These are phyloP conservation scores for Aix galericulata DNA, from an alignment of 2,113 vertebrate species.

Conservation along the genomic window DNA sequence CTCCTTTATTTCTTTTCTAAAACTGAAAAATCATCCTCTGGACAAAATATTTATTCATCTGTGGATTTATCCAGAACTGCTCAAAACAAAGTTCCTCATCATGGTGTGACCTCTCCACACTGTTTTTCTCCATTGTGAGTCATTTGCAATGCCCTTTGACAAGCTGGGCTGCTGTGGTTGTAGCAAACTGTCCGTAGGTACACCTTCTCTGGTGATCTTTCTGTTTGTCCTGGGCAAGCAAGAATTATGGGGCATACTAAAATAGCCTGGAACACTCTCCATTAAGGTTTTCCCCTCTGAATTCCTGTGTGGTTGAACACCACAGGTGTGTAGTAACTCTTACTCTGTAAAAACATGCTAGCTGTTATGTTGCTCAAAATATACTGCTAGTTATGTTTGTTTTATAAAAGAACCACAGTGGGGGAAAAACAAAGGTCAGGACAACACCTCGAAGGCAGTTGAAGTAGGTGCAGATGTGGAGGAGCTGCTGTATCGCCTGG, in stretches of 20 bases:
- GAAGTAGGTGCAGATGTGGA: neutral
- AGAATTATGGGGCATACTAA: neutral
- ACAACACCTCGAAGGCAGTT: neutral
- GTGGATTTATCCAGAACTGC: neutral
- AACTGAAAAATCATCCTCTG: neutral
- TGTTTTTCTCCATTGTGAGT: neutral
- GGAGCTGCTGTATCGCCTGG: fast-evolving
- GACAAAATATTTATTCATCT: neutral
- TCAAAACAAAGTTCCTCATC: neutral
- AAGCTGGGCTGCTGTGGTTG: neutral
- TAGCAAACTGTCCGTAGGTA: neutral
- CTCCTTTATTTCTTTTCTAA: neutral
- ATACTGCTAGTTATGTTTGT: neutral
- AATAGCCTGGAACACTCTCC: fast-evolving
- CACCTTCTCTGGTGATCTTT: neutral
- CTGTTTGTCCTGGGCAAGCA: neutral
- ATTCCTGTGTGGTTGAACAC: neutral
- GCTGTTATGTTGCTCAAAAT: neutral
- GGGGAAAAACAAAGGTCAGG: fast-evolving
- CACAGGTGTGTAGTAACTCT: neutral
- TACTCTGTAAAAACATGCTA: neutral
- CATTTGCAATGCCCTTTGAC: neutral
- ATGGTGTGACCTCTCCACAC: neutral
- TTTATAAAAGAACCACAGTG: neutral
- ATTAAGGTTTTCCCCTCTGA: neutral